These are phyloP conservation scores for Aldrovandia affinis DNA, from an alignment of 2,797 vertebrate genomes.

Conservation along the genomic window DNA sequence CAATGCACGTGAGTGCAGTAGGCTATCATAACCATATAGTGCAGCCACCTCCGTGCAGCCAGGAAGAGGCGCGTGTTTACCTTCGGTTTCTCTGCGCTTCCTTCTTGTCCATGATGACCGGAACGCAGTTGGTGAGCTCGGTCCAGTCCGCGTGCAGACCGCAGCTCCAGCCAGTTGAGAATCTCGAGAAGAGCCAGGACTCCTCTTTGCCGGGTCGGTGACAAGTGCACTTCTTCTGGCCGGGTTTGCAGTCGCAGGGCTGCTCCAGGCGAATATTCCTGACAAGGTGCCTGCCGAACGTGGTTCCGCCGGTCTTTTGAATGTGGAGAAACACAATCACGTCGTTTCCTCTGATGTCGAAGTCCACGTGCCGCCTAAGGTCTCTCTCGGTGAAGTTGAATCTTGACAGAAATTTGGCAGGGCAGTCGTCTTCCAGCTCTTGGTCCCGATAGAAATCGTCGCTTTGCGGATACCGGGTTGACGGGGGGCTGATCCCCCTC, in stretches of 20 bases:
- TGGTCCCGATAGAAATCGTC: slow-evolving; percentile 65
- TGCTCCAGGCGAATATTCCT: slow-evolving; percentile 92
- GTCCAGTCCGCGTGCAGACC: slow-evolving; percentile 96
- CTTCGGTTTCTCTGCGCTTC: slow-evolving; percentile 71
- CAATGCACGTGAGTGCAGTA: background rate
- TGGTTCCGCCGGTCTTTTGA: slow-evolving; percentile 94
- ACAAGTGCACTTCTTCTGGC: slow-evolving; percentile 92
- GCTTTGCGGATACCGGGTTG: slow-evolving; percentile 55
- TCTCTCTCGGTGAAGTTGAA: slow-evolving; percentile 85
- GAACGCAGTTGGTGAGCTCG: slow-evolving; percentile 92
- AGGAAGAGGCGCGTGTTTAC: slow-evolving; percentile 48
- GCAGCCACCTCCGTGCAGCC: background rate
- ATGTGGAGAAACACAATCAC: slow-evolving; percentile 96
- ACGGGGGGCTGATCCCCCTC: slow-evolving; percentile 52
- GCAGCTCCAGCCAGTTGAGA: slow-evolving; percentile 96
- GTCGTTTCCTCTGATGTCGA: slow-evolving; percentile 87
- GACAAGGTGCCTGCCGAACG: slow-evolving; percentile 92
- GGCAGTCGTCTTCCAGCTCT: slow-evolving; percentile 68
- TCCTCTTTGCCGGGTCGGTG: slow-evolving; percentile 88
- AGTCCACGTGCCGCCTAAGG: slow-evolving; percentile 81
- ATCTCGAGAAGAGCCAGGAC: slow-evolving; percentile 95
- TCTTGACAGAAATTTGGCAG: slow-evolving; percentile 69
- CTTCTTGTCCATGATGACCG: slow-evolving; percentile 83
- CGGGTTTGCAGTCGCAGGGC: slow-evolving; percentile 86
- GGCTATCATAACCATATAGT: slow-evolving; percentile 10